Base-by-base conservation (phyloP, 2,113 vertebrate species). In the Onychostoma macrolepis region DNA sequence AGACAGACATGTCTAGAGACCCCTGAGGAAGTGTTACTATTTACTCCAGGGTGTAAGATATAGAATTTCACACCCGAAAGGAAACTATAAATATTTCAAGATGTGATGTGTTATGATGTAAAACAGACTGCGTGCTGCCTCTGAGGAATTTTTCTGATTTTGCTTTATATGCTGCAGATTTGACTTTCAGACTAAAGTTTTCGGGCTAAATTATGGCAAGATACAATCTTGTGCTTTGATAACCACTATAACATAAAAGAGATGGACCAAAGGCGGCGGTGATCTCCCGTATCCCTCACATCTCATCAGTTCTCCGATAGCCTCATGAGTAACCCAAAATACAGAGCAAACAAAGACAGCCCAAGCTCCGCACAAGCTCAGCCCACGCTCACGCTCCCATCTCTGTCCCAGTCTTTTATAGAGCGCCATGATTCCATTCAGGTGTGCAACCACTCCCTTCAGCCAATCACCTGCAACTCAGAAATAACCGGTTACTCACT, bases 1-100 rank as follows among this genome's bases (percentile, higher is more conserved):
- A 89, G 85, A 90, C 91, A 92, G 92, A 91, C 77, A 67, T 82
- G 83, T 82, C 61, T 45, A 87, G 48, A 92, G 84, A 87, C 87
- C 91, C 91, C 89, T 63, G 91, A 84, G 90, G 90, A 92, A 93
- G 92, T 76, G 28, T 83, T 85, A 19, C 50, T 21, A 53, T 71
- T 75, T 48, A 86, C 88, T 90, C 87, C 90, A 90, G 92, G 89
- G 92, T 89, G 87, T 58, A 67, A 71, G 41, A 83, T 24, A 84
- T 50, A 41, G 53, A 61, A 74, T 69, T 56, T 78, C 75, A 36
- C 28, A 65, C 63, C 74, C 63, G 30, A 17, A 41, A n/a, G 58
- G 81, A 45, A 77, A 75, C 48, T 12, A 83, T 78, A 72, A 78
- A 89, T 85, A 87, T 87, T 85, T 28, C 82, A 41, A 76, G 67